These are phyloP conservation scores for Apodemus sylvaticus DNA, from an alignment of 2,113 vertebrate genomes.

Conservation along the genomic window DNA sequence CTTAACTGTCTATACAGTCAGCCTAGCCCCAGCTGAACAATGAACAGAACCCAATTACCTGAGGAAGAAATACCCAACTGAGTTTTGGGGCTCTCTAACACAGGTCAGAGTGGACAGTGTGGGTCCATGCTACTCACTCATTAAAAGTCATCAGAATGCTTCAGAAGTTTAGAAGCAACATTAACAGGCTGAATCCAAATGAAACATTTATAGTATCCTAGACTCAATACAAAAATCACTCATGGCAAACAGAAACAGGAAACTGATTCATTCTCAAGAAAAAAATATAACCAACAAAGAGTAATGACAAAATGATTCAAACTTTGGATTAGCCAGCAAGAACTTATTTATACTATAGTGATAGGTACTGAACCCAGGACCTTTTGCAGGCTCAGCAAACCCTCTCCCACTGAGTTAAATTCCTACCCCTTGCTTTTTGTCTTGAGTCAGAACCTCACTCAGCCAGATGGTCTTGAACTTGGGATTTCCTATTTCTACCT, in stretches of 20 bases:
- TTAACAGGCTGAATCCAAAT: background rate
- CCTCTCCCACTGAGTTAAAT: background rate
- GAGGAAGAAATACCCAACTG: conserved; percentile 9
- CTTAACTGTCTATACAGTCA: background rate
- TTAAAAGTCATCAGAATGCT: conserved; percentile 7
- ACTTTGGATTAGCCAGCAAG: background rate
- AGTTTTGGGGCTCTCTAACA: background rate
- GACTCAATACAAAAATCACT: conserved; percentile 7
- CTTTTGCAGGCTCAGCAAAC: background rate
- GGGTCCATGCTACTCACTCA: background rate
- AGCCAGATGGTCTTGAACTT: background rate
- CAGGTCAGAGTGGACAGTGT: background rate
- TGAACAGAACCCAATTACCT: background rate
- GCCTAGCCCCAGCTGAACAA: background rate
- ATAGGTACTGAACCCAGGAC: background rate
- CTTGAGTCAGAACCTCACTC: background rate
- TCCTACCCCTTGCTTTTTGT: background rate
- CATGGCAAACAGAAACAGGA: background rate
- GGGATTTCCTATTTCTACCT: background rate
- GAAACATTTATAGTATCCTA: background rate
- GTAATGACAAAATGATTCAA: background rate
- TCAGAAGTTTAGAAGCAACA: conserved; percentile 22
- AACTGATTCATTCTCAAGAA: background rate
- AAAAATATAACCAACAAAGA: conserved; percentile 1
- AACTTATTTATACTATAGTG: background rate